These are phyloP conservation scores for Cryptotermes secundus DNA, from an alignment of 1,140 invertebrate species.

Conservation along the genomic window DNA sequence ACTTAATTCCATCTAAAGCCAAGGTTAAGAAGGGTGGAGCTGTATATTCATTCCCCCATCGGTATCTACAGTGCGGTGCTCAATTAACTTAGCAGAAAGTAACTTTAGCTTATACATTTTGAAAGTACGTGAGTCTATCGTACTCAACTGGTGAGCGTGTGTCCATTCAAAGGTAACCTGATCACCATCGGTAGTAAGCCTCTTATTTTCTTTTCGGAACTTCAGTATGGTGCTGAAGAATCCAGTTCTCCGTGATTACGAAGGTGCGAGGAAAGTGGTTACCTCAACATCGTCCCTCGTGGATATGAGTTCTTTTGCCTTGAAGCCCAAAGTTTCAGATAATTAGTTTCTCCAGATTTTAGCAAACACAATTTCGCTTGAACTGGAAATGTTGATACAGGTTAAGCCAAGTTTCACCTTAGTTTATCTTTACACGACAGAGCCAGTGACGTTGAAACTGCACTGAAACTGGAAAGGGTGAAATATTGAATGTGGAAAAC, in stretches of 20 bases:
- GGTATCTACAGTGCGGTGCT: too few relatives aligned
- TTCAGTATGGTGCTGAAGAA: background rate
- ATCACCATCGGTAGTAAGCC: too few relatives aligned
- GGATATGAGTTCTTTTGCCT: background rate
- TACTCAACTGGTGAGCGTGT: too few relatives aligned
- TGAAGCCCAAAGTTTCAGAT: background rate
- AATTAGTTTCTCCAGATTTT: background rate
- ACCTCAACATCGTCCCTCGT: background rate
- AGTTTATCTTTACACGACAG: background rate
- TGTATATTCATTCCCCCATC: too few relatives aligned
- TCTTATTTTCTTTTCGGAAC: too few relatives aligned
- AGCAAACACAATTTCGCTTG: background rate
- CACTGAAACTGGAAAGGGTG: background rate
- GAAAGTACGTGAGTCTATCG: too few relatives aligned
- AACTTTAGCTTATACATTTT: too few relatives aligned
- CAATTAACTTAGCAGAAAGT: too few relatives aligned
- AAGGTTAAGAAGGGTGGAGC: too few relatives aligned
- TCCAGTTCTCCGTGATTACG: background rate
- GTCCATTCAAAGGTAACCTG: too few relatives aligned
- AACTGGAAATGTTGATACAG: conserved; percentile 1
- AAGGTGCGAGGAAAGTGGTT: background rate
- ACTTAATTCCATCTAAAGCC: too few relatives aligned
- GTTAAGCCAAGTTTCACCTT: background rate
- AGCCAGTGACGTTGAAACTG: background rate
- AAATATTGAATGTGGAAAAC: too few relatives aligned